Conservation (phyloP, 2,113 vertebrate genomes). For the Seriola quinqueradiata region DNA sequence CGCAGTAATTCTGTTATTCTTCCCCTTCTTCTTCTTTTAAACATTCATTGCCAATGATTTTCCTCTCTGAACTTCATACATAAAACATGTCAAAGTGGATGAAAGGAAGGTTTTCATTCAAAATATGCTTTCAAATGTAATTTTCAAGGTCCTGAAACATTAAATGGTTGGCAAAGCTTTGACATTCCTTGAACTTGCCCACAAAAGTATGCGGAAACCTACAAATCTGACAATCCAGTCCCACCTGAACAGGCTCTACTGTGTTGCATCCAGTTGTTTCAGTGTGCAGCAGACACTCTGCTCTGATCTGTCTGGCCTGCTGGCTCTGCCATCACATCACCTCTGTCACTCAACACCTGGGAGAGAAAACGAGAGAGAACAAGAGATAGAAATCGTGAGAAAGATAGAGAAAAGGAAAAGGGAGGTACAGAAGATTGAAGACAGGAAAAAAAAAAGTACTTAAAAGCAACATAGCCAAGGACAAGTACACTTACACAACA, state of each 20-base stretch:
- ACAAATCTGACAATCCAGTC: constrained; percentile 5
- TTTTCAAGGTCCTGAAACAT: constrained; percentile 24
- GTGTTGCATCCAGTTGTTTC: constrained; percentile 52
- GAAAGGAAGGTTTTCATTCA: constrained; percentile 34
- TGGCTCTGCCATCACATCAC: constrained; percentile 65
- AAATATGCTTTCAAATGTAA: constrained; percentile 37
- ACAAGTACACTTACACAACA: constrained; percentile 28
- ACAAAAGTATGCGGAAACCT: constrained; percentile 1
- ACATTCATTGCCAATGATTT: constrained; percentile 7
- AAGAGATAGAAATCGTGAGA: constrained; percentile 3
- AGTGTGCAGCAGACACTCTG: constrained; percentile 57
- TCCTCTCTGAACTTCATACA: constrained; percentile 17
- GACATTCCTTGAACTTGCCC: constrained; percentile 21
- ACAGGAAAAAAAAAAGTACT: no score
- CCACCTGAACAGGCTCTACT: constrained; percentile 60
- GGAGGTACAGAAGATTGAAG: background rate
- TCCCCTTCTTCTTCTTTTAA: background rate
- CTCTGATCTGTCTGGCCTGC: constrained; percentile 50
- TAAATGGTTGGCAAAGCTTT: background rate
- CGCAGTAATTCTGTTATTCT: background rate
- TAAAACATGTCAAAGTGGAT: constrained; percentile 31
- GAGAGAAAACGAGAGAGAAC: background rate
- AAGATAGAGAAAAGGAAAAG: background rate
- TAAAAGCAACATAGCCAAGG: constrained; percentile 34
- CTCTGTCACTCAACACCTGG: constrained; percentile 55